phyloP scores from a whole-genome alignment of 2,888 invertebrate genomes.

The Saturnia pavonia region DNA sequence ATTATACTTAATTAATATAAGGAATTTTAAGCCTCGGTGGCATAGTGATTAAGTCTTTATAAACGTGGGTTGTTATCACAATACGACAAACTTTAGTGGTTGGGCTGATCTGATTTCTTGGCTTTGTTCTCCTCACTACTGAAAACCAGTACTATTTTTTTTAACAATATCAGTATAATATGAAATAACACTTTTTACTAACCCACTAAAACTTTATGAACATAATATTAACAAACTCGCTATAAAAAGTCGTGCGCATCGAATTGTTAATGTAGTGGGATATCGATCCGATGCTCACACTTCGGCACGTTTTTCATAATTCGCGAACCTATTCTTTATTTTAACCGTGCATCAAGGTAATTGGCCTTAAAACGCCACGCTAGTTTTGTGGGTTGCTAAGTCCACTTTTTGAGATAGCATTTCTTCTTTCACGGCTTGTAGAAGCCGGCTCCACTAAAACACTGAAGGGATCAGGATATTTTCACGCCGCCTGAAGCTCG shows the following conservation, averaged over 20 bases:
- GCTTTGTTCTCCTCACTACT: too few relatives aligned
- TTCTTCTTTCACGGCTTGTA: too few relatives aligned
- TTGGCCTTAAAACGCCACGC: too few relatives aligned
- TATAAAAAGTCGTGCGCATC: neutral
- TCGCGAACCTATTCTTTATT: neutral
- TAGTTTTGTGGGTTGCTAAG: too few relatives aligned
- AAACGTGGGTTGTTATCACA: neutral
- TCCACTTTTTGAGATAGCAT: too few relatives aligned
- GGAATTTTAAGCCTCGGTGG: neutral
- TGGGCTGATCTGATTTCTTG: too few relatives aligned
- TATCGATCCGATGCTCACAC: neutral
- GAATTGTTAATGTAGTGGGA: neutral
- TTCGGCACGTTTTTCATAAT: neutral
- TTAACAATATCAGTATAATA: neutral
- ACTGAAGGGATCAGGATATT: too few relatives aligned
- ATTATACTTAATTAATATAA: neutral
- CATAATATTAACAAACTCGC: neutral
- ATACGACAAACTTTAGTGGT: neutral
- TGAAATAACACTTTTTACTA: neutral
- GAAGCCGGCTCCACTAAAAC: too few relatives aligned
- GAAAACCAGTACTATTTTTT: neutral
- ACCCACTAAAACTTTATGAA: neutral
- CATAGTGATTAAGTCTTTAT: neutral
- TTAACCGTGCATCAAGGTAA: too few relatives aligned
- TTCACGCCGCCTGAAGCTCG: too few relatives aligned